Evolutionary conservation across 2,888 invertebrate species (phyloP).

Genomic region (Plusia festucae): DNA sequence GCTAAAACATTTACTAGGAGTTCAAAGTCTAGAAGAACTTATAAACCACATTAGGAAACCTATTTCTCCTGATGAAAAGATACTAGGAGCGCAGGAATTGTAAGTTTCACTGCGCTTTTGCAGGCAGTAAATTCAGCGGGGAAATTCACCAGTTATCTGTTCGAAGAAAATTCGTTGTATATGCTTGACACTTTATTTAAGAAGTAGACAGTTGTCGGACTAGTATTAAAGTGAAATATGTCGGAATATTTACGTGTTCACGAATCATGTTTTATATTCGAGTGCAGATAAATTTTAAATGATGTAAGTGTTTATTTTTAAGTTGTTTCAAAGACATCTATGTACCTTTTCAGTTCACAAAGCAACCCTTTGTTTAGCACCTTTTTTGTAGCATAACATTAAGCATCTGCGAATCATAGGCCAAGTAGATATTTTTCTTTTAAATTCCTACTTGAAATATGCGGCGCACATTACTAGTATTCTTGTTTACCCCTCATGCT

Average conservation of each 20-base stretch:
- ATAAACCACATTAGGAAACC: slow-evolving; percentile 3
- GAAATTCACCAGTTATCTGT: slow-evolving; percentile 44
- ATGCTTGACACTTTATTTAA: slow-evolving; percentile 35
- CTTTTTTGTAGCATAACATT: too few species aligned
- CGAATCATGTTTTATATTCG: not conserved
- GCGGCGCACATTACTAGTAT: too few species aligned
- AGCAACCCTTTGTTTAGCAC: too few species aligned
- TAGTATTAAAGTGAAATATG: not conserved
- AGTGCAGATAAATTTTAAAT: not conserved
- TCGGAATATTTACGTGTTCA: not conserved
- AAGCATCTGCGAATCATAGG: too few species aligned
- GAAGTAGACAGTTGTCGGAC: slow-evolving; percentile 16
- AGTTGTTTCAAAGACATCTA: too few species aligned
- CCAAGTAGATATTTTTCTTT: too few species aligned
- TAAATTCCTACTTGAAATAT: too few species aligned
- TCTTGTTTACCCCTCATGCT: too few species aligned
- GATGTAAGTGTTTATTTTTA: not conserved
- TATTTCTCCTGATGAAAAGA: not conserved
- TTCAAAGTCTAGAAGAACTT: not conserved
- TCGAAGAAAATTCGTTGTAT: slow-evolving; percentile 37
- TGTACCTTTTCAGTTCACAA: too few species aligned
- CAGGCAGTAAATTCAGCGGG: slow-evolving; percentile 31
- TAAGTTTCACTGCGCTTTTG: slow-evolving; percentile 2
- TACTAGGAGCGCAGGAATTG: not conserved
- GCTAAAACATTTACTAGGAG: not conserved